These are phyloP conservation scores for Eptesicus fuscus DNA, from an alignment of 2,113 vertebrate species.

Conservation along the genomic window DNA sequence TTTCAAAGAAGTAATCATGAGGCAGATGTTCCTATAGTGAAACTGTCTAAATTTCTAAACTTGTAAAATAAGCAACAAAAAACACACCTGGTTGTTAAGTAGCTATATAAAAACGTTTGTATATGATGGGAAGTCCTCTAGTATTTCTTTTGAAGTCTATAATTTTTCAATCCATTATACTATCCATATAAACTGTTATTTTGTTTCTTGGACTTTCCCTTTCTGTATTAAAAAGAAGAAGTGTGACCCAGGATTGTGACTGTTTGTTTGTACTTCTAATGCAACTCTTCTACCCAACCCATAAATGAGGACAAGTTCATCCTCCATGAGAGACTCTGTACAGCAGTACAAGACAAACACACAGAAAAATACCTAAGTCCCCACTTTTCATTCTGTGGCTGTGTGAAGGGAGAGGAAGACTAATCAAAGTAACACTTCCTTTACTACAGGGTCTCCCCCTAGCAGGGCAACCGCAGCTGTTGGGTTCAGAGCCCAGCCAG, in stretches of 20 bases:
- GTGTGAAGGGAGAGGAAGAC: not conserved
- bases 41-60: slow-evolving; percentile 1
- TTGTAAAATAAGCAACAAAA: not conserved
- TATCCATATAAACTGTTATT: not conserved
- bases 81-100: not conserved
- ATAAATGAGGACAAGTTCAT: not conserved
- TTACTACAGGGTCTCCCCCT: not conserved
- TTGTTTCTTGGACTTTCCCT: not conserved
- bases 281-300: not conserved
- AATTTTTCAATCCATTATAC: not conserved
- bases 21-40: not conserved
- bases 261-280: not conserved
- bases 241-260: not conserved
- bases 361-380: not conserved
- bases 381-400: not conserved
- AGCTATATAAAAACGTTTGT: not conserved
- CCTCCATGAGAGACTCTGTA: not conserved
- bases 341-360: not conserved
- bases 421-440: not conserved
- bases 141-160: not conserved
- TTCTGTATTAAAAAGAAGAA: not conserved
- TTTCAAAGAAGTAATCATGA: not conserved
- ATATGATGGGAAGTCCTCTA: not conserved
- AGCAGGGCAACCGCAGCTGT: not conserved
- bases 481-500: not conserved